Evolutionary conservation across 1,140 invertebrate species (phyloP).

Genomic region (Brachionus rubens): DNA sequence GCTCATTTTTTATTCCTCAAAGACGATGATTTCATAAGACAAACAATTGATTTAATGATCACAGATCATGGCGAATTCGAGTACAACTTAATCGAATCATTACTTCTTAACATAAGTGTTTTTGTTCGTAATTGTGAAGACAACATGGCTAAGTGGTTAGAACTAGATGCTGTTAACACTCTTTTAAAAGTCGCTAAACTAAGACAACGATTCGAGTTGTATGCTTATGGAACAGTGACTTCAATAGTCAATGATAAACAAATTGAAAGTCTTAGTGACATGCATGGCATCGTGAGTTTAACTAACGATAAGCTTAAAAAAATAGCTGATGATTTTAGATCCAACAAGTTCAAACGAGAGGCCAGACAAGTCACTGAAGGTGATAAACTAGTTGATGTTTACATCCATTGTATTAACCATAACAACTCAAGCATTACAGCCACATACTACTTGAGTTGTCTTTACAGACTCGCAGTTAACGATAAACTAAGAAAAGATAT

Average conservation of each 20-base stretch:
- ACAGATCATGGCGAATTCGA: neutral
- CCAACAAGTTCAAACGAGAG: neutral
- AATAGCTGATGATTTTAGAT: neutral
- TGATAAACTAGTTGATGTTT: neutral
- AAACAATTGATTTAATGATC: too few relatives aligned
- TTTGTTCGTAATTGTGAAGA: conserved; percentile 10
- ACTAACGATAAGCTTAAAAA: neutral
- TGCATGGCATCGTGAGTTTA: neutral
- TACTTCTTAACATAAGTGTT: conserved; percentile 6
- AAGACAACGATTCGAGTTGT: neutral
- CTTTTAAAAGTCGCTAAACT: neutral
- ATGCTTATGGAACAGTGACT: neutral
- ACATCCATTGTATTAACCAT: neutral
- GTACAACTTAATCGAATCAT: neutral
- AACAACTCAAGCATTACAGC: neutral
- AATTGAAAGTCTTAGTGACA: neutral
- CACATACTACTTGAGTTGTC: neutral
- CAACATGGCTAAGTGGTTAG: neutral
- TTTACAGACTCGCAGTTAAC: conserved; percentile 26
- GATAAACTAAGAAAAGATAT: conserved; percentile 15
- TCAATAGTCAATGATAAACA: conserved; percentile 15
- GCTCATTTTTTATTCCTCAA: too few relatives aligned
- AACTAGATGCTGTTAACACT: neutral
- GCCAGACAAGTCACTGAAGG: conserved; percentile 1
- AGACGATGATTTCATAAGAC: too few relatives aligned